Conservation (phyloP, 2,113 vertebrate genomes). For the Poecile atricapillus region DNA sequence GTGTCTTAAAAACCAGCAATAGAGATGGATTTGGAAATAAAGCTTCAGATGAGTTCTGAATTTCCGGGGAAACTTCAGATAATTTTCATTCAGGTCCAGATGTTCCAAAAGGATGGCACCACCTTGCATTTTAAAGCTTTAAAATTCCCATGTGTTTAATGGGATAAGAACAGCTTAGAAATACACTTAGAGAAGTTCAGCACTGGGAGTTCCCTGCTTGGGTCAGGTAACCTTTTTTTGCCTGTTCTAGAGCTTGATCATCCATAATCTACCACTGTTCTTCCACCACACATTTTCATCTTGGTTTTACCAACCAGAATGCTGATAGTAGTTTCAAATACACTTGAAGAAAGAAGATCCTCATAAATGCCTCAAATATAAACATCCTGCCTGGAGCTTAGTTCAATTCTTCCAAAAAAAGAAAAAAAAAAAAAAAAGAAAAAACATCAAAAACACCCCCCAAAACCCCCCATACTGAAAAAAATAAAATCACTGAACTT, state of each 20-base stretch:
- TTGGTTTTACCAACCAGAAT: not conserved
- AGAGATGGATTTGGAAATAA: not conserved
- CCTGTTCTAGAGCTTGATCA: not conserved
- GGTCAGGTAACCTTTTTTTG: not conserved
- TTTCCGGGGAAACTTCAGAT: not conserved
- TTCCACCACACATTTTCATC: not conserved
- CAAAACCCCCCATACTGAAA: fast-evolving
- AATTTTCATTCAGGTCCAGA: not conserved
- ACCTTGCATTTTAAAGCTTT: not conserved
- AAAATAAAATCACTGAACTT: not conserved
- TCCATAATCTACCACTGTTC: not conserved
- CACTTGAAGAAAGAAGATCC: not conserved
- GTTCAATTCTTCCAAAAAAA: not conserved
- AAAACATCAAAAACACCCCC: not conserved
- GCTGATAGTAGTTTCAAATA: not conserved
- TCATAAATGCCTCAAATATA: not conserved
- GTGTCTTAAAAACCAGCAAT: not conserved
- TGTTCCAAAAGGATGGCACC: not conserved
- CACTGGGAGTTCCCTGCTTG: not conserved
- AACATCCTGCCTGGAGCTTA: not conserved
- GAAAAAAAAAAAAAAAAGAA: no score
- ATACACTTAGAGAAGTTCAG: not conserved
- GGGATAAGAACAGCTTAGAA: not conserved
- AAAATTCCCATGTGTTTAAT: not conserved
- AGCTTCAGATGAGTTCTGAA: not conserved